Evolutionary conservation across 2,797 vertebrate species (phyloP).

Genomic region (Psittacula derbiana): DNA sequence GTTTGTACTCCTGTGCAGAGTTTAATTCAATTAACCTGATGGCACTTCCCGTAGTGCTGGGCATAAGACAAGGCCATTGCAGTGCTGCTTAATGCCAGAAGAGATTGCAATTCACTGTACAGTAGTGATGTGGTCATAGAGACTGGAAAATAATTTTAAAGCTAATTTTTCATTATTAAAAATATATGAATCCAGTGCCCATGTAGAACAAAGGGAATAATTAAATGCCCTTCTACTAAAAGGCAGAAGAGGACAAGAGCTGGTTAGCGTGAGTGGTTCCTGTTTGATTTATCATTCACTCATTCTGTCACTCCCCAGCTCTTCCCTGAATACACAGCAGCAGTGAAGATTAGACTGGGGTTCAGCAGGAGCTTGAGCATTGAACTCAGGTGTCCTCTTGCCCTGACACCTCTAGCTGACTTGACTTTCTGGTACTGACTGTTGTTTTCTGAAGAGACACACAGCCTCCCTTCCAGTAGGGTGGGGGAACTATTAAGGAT

Average conservation of each 20-base stretch:
- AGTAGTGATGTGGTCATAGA: not conserved
- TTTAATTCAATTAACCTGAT: not conserved
- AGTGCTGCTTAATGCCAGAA: not conserved
- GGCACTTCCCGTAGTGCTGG: not conserved
- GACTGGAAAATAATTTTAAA: not conserved
- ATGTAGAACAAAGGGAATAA: not conserved
- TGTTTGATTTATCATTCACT: not conserved
- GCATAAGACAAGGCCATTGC: not conserved
- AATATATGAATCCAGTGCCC: not conserved
- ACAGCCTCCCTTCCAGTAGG: not conserved
- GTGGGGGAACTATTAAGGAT: rapidly evolving
- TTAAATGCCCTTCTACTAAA: not conserved
- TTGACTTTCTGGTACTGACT: not conserved
- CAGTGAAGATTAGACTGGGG: rapidly evolving
- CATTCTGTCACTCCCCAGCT: rapidly evolving
- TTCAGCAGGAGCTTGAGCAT: not conserved
- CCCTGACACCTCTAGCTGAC: not conserved
- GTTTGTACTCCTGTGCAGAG: not conserved
- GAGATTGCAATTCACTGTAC: not conserved
- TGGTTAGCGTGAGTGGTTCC: not conserved
- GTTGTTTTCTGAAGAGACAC: not conserved
- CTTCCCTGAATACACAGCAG: not conserved
- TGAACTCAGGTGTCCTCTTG: not conserved
- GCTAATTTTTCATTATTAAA: not conserved
- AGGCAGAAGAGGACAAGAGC: not conserved